A percentile compares a stretch with the other conserved stretches of the same genome.
Evolutionary conservation across 1,140 invertebrate genomes (phyloP).

Genomic region (Ericerus pela): DNA sequence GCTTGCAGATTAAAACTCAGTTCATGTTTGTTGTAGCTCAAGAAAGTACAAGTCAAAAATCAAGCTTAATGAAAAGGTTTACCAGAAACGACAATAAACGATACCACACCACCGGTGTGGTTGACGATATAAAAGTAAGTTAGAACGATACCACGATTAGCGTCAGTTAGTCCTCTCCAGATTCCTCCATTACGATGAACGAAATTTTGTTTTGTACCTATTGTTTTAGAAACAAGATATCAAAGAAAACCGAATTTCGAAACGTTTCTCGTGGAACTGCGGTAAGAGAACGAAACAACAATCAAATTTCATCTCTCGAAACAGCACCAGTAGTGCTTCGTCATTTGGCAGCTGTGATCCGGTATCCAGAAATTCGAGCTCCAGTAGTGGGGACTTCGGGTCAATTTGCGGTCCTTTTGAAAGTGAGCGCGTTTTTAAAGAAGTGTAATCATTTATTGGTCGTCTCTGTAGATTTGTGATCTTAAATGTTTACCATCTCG

Average conservation of each 20-base stretch:
- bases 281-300: constrained; percentile 24
- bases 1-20: too few species aligned
- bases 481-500: background rate
- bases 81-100: constrained; percentile 36
- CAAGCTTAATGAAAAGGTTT: constrained; percentile 33
- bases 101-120: constrained; percentile 49
- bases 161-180: background rate
- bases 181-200: background rate
- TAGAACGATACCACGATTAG: background rate
- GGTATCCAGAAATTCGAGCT: background rate
- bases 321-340: background rate
- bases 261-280: constrained; percentile 49
- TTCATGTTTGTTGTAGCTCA: too few species aligned
- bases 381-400: constrained; percentile 13
- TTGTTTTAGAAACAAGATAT: constrained; percentile 35
- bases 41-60: constrained; percentile 24
- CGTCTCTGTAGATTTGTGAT: background rate
- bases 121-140: constrained; percentile 45
- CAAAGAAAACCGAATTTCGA: constrained; percentile 43
- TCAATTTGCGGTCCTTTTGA: constrained; percentile 1
- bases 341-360: constrained; percentile 1
- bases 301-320: background rate
- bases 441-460: background rate
- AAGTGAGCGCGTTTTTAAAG: background rate
- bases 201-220: constrained; percentile 17